Evolutionary conservation across 2,888 invertebrate species (phyloP), one percentile per base, ranked within the genome.

Genomic region (Dastarcus helophoroides): DNA sequence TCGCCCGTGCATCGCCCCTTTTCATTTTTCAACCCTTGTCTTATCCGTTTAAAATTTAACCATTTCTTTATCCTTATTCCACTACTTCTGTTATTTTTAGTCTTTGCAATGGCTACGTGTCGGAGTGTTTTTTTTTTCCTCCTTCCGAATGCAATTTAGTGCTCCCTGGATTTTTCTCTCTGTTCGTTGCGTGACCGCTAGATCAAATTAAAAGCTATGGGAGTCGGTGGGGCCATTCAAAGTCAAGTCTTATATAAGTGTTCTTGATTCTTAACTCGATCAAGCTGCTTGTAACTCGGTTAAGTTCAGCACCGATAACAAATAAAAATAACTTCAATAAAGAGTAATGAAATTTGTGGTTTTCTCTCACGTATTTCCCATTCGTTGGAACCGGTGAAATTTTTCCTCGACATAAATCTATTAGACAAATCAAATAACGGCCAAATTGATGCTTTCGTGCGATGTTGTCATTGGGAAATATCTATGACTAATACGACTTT

Each of bases 301-400:
- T 48, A 47, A 24, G 32, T 32, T 27, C 42, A 38, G 39, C 39
- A 38, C 39, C 48, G 43, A 49, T 51, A 50, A 50, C 51, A 51
- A 50, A 49, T 46, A 44, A 44, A 48, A 48, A 48, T 51, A 51
- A 46, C 47, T 50, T 44, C 43, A 43, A 46, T 51, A 49, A 50
- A 37, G 41, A 35, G 38, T 50, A 46, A 49, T 37, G 32, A 36
- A 38, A 40, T 51, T 50, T 44, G 26, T 14, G 10, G 13, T 26
- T 26, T 26, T 14, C 10, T 8, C 26, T 26, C n/a, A n/a, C n/a
- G n/a, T n/a, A 26, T 26, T 26, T 26, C 26, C 14, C 26, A 26
- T 14, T 14, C 8, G 26, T 26, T 26, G 10, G 24, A 7, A 10
- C 10, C 10, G 6, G 24, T 6, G 5, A n/a, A n/a, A n/a, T n/a